Base-by-base conservation (phyloP, 2,888 invertebrate genomes). In the Amaurobius ferox region DNA sequence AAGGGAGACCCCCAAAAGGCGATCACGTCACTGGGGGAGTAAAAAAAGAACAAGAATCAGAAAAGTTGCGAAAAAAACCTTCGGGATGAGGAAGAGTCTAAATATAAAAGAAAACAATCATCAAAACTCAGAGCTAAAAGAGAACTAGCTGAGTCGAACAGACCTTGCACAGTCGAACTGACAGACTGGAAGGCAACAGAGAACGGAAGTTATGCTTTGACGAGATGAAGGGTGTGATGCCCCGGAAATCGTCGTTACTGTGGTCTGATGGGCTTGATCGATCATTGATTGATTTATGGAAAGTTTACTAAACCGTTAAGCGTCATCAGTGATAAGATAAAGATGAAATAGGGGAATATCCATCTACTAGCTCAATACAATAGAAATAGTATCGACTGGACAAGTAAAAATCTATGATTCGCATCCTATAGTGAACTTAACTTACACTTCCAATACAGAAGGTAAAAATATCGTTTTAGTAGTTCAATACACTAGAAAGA, bases 61-160 rank as follows among this genome's bases (percentile, higher is more conserved):
- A 80, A 73, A 74, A 44, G 35, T 28, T 32, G 29, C 44, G 26
- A 62, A 80, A 66, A 62, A 39, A 61, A 5, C 35, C 29, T 55
- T 39, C 66, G 48, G 61, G 48, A 79, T 28, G 62, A 62, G 62
- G 71, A 71, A 70, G 74, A 67, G 71, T 83, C 83, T 85, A 85
- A 85, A 85, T 77, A 85, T 85, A 85, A 77, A 85, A 77, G 77
- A 85, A 85, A 83, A 83, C 81, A 83, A 83, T 77, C 81, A 76
- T 83, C 76, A 76, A 77, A 83, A 44, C 35, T 39, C 30, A 23
- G 72, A 55, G 64, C 83, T 72, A 78, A 85, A 85, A 77, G 77
- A 23, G 77, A 77, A 77, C 48, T 35, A 16, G 83, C 83, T 85
- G 83, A 85, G 66, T 72, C 77, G 55, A 23, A n/a, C 44, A 72